phyloP scores from a whole-genome alignment of 2,113 vertebrate genomes.

The Chunga burmeisteri region DNA sequence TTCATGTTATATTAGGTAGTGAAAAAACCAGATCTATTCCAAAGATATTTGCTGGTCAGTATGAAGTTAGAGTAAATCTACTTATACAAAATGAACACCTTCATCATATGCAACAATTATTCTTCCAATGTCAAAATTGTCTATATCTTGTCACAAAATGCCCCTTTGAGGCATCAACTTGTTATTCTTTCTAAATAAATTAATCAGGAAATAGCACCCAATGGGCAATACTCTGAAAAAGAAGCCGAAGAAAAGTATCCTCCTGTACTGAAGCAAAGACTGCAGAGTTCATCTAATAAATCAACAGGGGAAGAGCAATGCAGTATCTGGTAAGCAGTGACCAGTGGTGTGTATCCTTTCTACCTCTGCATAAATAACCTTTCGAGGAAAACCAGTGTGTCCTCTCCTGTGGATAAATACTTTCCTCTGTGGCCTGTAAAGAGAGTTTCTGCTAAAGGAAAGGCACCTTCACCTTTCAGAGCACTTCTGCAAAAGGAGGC shows the following conservation, averaged over 20 bases:
- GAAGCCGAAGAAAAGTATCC: background rate
- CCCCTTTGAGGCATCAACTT: background rate
- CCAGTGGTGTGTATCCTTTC: accelerated
- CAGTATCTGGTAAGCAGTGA: background rate
- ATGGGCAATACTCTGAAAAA: background rate
- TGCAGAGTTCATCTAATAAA: background rate
- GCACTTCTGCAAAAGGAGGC: background rate
- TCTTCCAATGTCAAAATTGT: background rate
- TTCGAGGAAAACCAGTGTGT: background rate
- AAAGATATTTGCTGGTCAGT: background rate
- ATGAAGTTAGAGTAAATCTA: background rate
- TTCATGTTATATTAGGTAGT: background rate
- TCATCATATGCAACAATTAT: background rate
- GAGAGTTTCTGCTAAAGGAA: background rate
- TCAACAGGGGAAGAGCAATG: background rate
- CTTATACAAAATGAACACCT: background rate
- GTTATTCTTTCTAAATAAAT: background rate
- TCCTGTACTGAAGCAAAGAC: background rate
- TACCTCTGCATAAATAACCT: background rate
- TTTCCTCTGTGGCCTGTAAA: background rate
- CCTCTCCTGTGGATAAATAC: background rate
- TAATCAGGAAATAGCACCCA: background rate
- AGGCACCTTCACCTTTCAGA: background rate
- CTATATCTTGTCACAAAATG: background rate
- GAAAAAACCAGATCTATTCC: background rate